Conservation (phyloP, 1,140 invertebrate genomes). For the Phymorhynchus buccinoides region DNA sequence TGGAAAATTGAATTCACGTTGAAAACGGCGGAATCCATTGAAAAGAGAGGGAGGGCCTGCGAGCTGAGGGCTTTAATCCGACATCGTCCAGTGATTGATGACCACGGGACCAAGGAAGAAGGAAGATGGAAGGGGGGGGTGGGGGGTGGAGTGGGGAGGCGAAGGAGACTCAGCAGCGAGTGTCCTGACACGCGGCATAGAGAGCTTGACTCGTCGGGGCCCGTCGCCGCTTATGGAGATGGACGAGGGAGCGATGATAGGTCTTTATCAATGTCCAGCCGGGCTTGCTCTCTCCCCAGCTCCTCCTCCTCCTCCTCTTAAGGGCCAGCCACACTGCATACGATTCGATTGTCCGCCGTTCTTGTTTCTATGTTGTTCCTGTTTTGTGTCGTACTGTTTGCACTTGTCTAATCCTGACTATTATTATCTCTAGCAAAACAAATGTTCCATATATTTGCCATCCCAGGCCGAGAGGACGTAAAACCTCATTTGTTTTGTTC, state of each 20-base stretch:
- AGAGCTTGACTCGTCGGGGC: background rate
- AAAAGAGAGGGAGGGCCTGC: background rate
- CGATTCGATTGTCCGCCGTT: no score
- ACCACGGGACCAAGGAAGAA: no score
- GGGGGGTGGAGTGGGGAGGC: background rate
- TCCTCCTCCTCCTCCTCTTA: background rate
- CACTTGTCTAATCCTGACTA: no score
- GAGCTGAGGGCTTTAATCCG: background rate
- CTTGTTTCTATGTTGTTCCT: no score
- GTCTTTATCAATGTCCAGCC: conserved; percentile 24
- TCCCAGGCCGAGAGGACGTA: no score
- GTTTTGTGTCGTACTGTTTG: no score
- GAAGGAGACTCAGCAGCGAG: background rate
- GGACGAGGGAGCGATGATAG: conserved; percentile 12
- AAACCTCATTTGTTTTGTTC: no score
- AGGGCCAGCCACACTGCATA: no score
- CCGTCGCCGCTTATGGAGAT: conserved; percentile 17
- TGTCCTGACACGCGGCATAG: conserved; percentile 15
- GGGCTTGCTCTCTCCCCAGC: background rate
- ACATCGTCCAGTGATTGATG: conserved; percentile 21
- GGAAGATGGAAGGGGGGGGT: no score
- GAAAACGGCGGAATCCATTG: background rate
- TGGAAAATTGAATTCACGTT: conserved; percentile 26
- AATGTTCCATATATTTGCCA: no score
- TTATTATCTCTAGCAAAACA: no score